Evolutionary conservation across 1,140 invertebrate genomes (phyloP), one percentile per base, ranked within the genome.

Genomic region (Eumaeus atala): DNA sequence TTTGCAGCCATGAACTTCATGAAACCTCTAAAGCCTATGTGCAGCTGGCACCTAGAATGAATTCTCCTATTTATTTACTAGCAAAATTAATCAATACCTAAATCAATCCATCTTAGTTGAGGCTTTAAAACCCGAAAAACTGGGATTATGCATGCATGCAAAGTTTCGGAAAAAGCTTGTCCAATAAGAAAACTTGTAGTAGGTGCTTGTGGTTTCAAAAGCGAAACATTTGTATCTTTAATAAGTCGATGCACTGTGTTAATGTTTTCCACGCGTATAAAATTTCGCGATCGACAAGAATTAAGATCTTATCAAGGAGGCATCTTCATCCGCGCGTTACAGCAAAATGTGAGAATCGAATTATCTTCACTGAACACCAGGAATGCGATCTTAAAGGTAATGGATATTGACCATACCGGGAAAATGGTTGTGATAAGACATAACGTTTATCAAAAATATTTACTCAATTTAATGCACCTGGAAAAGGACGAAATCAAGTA

Each of bases 251-350:
- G 21, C 21, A 6, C 21, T 56, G 58, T 59, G 59, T 59, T 62
- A 56, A 66, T 61, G 62, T 67, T 68, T 74, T 74, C 70, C 76
- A 77, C 74, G 72, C 72, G 65, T 74, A 77, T 79, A 74, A 70
- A 58, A 70, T 79, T 79, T 75, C 74, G 62, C 76, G 65, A 73
- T 73, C 72, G 67, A 70, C 62, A 66, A 59, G 66, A 64, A 70
- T 71, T 72, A 65, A 68, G 74, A 77, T 79, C 51, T 72, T 80
- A 77, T 80, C 74, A 56, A 44, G n/a, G 48, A 21, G 62, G 64
- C 66, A 68, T 76, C 72, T 70, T 62, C 53, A 73, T 74, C 67
- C 70, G 60, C 62, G 64, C 63, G 57, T 55, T 61, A 67, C 62
- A n/a, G n/a, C n/a, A 69, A 65, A 72, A 72, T 69, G 64, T 66